phyloP scores from a whole-genome alignment of 2,113 vertebrate species.

The Glareola pratincola region DNA sequence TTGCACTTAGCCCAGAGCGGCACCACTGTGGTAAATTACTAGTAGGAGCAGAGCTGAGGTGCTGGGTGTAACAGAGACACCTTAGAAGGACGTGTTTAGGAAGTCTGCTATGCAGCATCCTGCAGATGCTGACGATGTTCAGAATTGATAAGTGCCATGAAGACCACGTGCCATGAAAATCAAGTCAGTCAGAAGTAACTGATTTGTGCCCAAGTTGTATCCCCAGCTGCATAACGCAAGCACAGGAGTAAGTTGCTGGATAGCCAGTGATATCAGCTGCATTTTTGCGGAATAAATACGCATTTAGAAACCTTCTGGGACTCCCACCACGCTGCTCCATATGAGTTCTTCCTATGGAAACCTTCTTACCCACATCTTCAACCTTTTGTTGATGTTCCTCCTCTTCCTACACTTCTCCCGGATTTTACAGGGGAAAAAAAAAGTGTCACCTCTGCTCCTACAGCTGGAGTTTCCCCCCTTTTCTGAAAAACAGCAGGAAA shows the following conservation, averaged over 20 bases:
- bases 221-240: not conserved
- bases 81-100: not conserved
- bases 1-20: not conserved
- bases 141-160: not conserved
- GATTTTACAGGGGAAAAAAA: not conserved
- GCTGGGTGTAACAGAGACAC: not conserved
- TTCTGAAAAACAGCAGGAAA: not conserved
- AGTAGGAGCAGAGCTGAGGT: not conserved
- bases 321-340: not conserved
- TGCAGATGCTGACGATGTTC: not conserved
- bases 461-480: not conserved
- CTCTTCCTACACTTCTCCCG: not conserved
- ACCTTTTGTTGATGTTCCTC: not conserved
- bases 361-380: not conserved
- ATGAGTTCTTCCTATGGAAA: not conserved
- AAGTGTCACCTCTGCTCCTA: not conserved
- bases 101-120: not conserved
- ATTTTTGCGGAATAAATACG: not conserved
- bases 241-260: not conserved
- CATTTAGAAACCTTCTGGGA: not conserved
- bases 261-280: not conserved
- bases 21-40: not conserved
- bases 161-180: not conserved
- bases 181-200: not conserved
- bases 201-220: not conserved